These are phyloP conservation scores for Petrophora chlorosata DNA, from an alignment of 2,888 invertebrate genomes.

Conservation along the genomic window DNA sequence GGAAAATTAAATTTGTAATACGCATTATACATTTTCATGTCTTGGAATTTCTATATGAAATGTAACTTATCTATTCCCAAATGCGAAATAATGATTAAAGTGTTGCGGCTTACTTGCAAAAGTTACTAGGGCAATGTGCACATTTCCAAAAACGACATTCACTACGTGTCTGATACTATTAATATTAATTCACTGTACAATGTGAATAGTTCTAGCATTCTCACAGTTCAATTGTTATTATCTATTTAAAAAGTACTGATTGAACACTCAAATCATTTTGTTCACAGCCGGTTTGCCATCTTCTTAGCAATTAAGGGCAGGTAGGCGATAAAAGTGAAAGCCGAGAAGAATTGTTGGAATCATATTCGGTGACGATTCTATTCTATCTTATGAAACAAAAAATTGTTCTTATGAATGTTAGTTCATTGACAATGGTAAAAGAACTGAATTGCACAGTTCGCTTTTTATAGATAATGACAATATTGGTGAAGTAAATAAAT, in stretches of 20 bases:
- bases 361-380: conserved; percentile 15
- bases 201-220: neutral
- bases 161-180: too few species aligned
- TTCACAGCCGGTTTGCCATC: conserved; percentile 7
- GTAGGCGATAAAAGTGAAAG: conserved; percentile 32
- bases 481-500: too few species aligned
- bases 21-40: too few species aligned
- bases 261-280: neutral
- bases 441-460: too few species aligned
- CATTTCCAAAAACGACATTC: too few species aligned
- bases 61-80: too few species aligned
- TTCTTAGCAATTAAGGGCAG: conserved; percentile 25
- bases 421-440: neutral
- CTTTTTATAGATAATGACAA: too few species aligned
- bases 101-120: too few species aligned
- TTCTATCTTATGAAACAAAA: conserved; percentile 20
- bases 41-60: too few species aligned
- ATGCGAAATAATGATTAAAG: too few species aligned
- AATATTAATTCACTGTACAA: too few species aligned
- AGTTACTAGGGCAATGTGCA: too few species aligned
- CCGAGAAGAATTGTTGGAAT: conserved; percentile 9
- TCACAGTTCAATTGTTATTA: neutral
- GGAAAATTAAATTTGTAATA: neutral
- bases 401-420: neutral
- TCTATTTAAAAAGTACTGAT: neutral